Evolutionary conservation across 2,113 vertebrate species (phyloP).

Genomic region (Platanista minor): DNA sequence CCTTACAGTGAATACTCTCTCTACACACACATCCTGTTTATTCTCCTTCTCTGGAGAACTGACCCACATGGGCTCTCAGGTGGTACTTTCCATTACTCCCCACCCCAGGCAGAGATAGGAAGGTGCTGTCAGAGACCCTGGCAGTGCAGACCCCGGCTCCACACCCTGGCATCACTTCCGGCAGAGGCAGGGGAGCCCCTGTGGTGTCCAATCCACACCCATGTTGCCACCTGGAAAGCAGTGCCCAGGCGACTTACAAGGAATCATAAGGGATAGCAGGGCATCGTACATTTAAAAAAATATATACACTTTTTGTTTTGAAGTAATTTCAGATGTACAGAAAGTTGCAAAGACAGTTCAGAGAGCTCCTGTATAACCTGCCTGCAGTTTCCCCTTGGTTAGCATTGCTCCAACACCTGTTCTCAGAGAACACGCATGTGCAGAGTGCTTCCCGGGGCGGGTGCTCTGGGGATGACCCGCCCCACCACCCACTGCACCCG

Average conservation of each 20-base stretch:
- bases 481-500: rapidly evolving
- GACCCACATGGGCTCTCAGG: background rate
- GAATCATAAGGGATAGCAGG: background rate
- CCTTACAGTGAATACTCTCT: background rate
- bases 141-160: background rate
- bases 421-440: rapidly evolving
- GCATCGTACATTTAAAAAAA: background rate
- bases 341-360: background rate
- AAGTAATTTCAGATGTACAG: background rate
- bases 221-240: background rate
- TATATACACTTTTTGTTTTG: background rate
- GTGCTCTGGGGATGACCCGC: rapidly evolving
- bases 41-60: background rate
- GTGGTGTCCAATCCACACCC: background rate
- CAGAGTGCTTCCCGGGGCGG: rapidly evolving
- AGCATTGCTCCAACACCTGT: no score
- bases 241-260: background rate
- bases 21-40: no score
- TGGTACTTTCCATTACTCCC: rapidly evolving
- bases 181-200: background rate
- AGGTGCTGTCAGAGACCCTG: background rate
- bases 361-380: background rate
- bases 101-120: no score
- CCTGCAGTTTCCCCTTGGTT: background rate
- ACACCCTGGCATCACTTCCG: no score